Evolutionary conservation across 2,797 vertebrate species (phyloP).

Genomic region (Sebastes hubbsi): DNA sequence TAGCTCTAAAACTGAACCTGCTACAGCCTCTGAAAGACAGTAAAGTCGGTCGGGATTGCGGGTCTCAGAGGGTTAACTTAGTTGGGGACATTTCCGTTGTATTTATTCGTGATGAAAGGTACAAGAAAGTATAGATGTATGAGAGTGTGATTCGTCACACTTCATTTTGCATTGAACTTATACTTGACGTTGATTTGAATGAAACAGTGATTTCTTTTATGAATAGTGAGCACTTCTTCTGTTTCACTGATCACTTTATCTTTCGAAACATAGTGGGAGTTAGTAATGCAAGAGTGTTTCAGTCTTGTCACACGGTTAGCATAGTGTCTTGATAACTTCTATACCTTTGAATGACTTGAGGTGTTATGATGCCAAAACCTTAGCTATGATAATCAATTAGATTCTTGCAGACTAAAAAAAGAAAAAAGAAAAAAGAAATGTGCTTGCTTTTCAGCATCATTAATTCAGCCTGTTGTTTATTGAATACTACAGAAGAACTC

Average conservation of each 20-base stretch:
- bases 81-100: neutral
- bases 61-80: neutral
- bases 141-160: neutral
- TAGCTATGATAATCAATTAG: constrained; percentile 59
- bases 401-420: constrained; percentile 40
- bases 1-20: too few species aligned
- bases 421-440: neutral
- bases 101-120: constrained; percentile 10
- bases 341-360: constrained; percentile 69
- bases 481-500: constrained; percentile 29
- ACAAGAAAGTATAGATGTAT: neutral
- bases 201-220: constrained; percentile 11
- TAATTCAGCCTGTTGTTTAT: constrained; percentile 43
- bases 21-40: too few species aligned
- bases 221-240: constrained; percentile 6
- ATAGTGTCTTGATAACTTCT: constrained; percentile 64
- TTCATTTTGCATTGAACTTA: constrained; percentile 2
- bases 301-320: constrained; percentile 45
- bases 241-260: constrained; percentile 29
- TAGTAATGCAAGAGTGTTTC: constrained; percentile 32
- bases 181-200: constrained; percentile 29
- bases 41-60: too few species aligned
- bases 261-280: constrained; percentile 20
- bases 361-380: constrained; percentile 58
- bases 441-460: constrained; percentile 52